These are phyloP conservation scores for Pipistrellus pygmaeus DNA, from an alignment of 2,797 vertebrate species.

Conservation along the genomic window DNA sequence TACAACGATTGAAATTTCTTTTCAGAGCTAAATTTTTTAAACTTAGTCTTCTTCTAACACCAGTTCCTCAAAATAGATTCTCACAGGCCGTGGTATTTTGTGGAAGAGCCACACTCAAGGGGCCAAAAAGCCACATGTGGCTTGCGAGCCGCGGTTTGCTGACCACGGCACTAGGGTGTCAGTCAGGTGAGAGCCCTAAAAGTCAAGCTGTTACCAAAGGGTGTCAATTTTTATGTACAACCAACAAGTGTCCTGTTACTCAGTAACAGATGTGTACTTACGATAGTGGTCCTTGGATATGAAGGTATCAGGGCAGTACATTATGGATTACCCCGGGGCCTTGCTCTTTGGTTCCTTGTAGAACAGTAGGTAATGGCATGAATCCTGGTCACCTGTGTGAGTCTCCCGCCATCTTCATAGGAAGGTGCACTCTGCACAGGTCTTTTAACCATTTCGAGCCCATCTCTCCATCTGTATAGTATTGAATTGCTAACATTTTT, in stretches of 20 bases:
- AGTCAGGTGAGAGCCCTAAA: background rate
- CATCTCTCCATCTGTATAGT: background rate
- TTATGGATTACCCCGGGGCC: background rate
- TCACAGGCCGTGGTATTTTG: too few species aligned
- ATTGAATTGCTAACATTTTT: background rate
- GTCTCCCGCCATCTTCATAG: background rate
- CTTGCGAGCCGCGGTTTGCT: too few species aligned
- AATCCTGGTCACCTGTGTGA: background rate
- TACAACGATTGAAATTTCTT: too few species aligned
- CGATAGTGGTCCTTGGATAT: background rate
- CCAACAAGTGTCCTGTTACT: background rate
- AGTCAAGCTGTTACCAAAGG: background rate
- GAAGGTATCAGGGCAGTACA: background rate
- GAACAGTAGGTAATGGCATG: background rate
- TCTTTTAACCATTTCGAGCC: background rate
- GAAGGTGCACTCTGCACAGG: background rate
- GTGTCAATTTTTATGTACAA: background rate
- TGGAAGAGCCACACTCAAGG: too few species aligned
- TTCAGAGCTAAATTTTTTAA: too few species aligned
- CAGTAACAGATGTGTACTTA: background rate
- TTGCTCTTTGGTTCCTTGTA: background rate
- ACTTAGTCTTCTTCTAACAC: too few species aligned
- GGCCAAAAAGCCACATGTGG: too few species aligned
- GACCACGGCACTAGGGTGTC: background rate
- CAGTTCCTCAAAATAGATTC: too few species aligned